These are phyloP conservation scores for Thryonomys swinderianus DNA, from an alignment of 2,113 vertebrate genomes.

Conservation along the genomic window DNA sequence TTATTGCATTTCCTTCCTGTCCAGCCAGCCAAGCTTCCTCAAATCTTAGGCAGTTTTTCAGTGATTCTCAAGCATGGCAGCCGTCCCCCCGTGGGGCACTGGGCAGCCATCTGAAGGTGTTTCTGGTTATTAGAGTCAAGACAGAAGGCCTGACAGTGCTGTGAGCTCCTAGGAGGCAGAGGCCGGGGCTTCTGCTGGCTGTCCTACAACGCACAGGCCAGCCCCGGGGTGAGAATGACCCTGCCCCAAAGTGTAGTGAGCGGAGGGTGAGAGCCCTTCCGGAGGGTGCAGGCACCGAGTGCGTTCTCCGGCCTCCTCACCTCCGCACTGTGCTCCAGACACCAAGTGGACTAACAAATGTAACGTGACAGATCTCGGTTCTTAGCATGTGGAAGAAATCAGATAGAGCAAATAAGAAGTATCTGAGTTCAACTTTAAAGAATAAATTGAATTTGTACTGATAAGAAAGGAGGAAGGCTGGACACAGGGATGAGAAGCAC, in stretches of 20 bases:
- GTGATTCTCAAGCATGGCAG: neutral
- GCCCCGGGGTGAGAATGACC: too few relatives aligned
- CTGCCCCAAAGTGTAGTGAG: too few relatives aligned
- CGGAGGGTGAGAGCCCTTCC: neutral
- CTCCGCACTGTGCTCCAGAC: neutral
- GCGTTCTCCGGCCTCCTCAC: too few relatives aligned
- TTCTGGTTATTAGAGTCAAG: neutral
- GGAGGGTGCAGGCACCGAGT: neutral
- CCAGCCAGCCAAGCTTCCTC: neutral
- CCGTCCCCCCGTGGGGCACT: neutral
- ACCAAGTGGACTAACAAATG: neutral
- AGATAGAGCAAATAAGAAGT: neutral
- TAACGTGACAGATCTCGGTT: neutral
- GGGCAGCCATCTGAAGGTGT: neutral
- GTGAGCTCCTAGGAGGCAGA: too few relatives aligned
- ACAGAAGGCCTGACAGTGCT: too few relatives aligned
- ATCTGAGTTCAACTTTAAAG: neutral
- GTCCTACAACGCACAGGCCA: neutral
- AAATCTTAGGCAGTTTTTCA: neutral
- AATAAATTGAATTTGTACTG: neutral
- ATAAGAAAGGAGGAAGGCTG: neutral
- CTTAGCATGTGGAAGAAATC: neutral
- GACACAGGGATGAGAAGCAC: neutral
- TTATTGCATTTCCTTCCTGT: neutral
- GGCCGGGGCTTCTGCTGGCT: neutral